Percentiles rank a stretch among this genome's conserved stretches.
phyloP scores from a whole-genome alignment of 2,797 vertebrate species.

The Atherinosoma microstoma region DNA sequence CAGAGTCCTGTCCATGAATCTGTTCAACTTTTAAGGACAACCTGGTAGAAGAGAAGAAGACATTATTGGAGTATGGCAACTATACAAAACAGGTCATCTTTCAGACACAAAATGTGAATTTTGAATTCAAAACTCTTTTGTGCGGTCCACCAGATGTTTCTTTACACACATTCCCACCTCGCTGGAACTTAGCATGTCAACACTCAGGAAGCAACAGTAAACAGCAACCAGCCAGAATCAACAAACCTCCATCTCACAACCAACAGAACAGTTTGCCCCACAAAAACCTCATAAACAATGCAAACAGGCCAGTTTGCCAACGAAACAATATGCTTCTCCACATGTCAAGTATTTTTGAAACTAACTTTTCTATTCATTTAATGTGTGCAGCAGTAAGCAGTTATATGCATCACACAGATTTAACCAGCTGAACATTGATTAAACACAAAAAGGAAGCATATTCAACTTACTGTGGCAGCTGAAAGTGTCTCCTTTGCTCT shows the following conservation, averaged over 20 bases:
- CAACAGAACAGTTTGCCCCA: slow-evolving; percentile 54
- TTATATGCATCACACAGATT: not conserved
- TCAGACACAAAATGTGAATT: not conserved
- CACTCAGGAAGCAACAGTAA: slow-evolving; percentile 66
- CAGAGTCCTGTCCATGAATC: slow-evolving; percentile 70
- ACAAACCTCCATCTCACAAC: slow-evolving; percentile 55
- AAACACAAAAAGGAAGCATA: not conserved
- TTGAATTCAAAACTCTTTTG: slow-evolving; percentile 6
- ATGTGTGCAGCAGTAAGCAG: not conserved
- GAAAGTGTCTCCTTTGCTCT: slow-evolving; percentile 17
- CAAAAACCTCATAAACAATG: slow-evolving; percentile 64
- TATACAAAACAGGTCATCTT: not conserved
- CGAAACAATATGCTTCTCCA: not conserved
- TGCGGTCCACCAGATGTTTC: slow-evolving; percentile 67
- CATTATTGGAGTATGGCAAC: not conserved
- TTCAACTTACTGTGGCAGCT: slow-evolving; percentile 57
- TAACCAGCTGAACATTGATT: not conserved
- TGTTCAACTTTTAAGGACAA: slow-evolving; percentile 2
- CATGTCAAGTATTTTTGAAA: not conserved
- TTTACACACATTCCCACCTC: slow-evolving; percentile 35
- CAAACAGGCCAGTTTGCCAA: slow-evolving; percentile 11
- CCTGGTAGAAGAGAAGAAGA: slow-evolving; percentile 33
- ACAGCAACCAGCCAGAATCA: slow-evolving; percentile 70
- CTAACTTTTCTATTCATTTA: not conserved
- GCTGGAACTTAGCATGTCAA: slow-evolving; percentile 74